Evolutionary conservation across 1,140 invertebrate genomes (phyloP).

Genomic region (Ostrea edulis): DNA sequence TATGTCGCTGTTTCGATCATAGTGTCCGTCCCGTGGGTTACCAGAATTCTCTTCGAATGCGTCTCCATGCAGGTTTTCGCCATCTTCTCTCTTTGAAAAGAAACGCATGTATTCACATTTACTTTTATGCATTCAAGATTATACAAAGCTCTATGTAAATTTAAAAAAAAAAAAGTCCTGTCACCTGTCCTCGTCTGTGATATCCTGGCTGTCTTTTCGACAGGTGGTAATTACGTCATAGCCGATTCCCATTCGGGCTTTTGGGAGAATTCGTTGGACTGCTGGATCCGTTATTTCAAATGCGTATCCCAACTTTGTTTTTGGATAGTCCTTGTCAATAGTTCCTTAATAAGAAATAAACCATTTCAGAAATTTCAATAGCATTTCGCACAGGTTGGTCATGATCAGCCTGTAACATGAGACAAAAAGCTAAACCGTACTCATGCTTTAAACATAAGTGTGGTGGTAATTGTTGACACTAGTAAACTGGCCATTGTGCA

Average conservation of each 20-base stretch:
- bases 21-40: constrained; percentile 70
- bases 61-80: constrained; percentile 45
- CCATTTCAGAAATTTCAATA: background rate
- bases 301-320: constrained; percentile 61
- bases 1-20: constrained; percentile 66
- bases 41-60: constrained; percentile 52
- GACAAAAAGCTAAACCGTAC: too few relatives aligned
- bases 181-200: constrained; percentile 64
- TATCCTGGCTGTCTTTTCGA: constrained; percentile 67
- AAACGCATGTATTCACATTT: background rate
- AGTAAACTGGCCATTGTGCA: too few relatives aligned
- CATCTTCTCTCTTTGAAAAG: constrained; percentile 48
- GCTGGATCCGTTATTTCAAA: constrained; percentile 68
- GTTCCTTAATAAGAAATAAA: constrained; percentile 38
- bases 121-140: too few relatives aligned
- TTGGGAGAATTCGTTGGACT: constrained; percentile 52
- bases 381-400: too few relatives aligned
- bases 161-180: too few relatives aligned
- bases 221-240: constrained; percentile 51
- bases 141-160: too few relatives aligned
- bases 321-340: constrained; percentile 63
- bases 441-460: too few relatives aligned
- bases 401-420: too few relatives aligned
- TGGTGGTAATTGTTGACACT: too few relatives aligned
- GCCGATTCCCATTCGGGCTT: background rate